A percentile compares a stretch with the other conserved stretches of the same genome.
phyloP scores from a whole-genome alignment of 2,888 invertebrate genomes.

The Apodemia duryi region DNA sequence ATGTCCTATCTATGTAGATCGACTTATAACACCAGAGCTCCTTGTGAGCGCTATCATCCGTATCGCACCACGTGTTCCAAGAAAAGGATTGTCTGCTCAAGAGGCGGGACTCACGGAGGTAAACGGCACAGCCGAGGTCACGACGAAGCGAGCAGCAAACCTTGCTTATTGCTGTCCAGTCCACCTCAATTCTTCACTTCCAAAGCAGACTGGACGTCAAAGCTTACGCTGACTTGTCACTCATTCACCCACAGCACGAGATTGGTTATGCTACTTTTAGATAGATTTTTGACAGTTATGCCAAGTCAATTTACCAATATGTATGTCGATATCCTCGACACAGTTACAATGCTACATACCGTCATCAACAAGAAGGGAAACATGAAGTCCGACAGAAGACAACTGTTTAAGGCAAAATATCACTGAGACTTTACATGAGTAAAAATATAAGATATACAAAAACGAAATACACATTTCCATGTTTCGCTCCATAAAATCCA shows the following conservation, averaged over 20 bases:
- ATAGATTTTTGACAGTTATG: conserved; percentile 22
- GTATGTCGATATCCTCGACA: conserved; percentile 21
- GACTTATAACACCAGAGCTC: conserved; percentile 35
- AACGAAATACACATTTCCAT: conserved; percentile 4
- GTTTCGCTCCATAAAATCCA: not conserved
- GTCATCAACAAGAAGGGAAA: conserved; percentile 18
- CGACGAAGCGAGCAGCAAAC: conserved; percentile 10
- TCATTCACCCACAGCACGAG: conserved; percentile 20
- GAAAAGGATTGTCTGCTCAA: not conserved
- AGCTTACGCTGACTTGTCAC: conserved; percentile 22
- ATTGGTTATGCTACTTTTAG: conserved; percentile 21
- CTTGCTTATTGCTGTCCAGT: conserved; percentile 17
- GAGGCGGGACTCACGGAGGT: not conserved
- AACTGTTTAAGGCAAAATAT: conserved; percentile 1
- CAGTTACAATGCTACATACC: conserved; percentile 23
- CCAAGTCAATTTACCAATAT: conserved; percentile 28
- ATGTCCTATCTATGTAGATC: conserved; percentile 75
- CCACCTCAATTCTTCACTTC: conserved; percentile 11
- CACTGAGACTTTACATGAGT: not conserved
- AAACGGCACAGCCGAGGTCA: conserved; percentile 10
- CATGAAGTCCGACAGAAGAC: not conserved
- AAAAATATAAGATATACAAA: not conserved
- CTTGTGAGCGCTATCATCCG: conserved; percentile 7
- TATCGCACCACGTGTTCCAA: conserved; percentile 3
- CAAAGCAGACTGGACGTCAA: conserved; percentile 18